phyloP scores from a whole-genome alignment of 2,113 vertebrate species.

The Colossoma macropomum region DNA sequence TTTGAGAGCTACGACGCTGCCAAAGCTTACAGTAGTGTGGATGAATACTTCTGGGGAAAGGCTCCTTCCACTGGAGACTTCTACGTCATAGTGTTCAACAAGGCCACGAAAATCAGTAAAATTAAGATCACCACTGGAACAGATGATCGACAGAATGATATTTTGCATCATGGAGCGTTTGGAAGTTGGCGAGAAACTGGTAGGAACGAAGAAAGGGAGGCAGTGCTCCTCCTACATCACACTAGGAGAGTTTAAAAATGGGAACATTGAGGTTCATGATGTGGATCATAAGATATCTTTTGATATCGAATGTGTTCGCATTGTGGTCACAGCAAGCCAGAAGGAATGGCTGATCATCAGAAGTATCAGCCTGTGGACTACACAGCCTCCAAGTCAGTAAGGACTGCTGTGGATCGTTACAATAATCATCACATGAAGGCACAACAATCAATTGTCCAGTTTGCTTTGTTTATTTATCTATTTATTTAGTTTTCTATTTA shows the following conservation, averaged over 20 bases:
- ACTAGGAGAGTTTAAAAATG: slow-evolving; percentile 93
- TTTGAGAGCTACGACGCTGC: slow-evolving; percentile 95
- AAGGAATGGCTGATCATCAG: slow-evolving; percentile 97
- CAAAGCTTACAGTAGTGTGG: slow-evolving; percentile 93
- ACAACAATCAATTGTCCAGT: slow-evolving; percentile 60
- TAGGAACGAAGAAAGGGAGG: slow-evolving; percentile 84
- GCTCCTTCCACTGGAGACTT: slow-evolving; percentile 90
- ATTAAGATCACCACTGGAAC: slow-evolving; percentile 94
- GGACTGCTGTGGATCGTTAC: slow-evolving; percentile 57
- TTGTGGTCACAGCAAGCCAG: slow-evolving; percentile 92
- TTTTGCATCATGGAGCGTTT: slow-evolving; percentile 92
- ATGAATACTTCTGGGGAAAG: slow-evolving; percentile 98
- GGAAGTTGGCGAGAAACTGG: slow-evolving; percentile 89
- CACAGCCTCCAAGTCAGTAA: slow-evolving; percentile 79
- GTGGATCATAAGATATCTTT: slow-evolving; percentile 94
- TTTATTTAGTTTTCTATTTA: slow-evolving; percentile 54
- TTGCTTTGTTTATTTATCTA: slow-evolving; percentile 56
- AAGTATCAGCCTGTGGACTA: slow-evolving; percentile 96
- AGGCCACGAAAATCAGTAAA: slow-evolving; percentile 88
- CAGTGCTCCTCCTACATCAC: slow-evolving; percentile 90
- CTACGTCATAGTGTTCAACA: slow-evolving; percentile 91
- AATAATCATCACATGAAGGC: slow-evolving; percentile 40
- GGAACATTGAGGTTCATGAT: slow-evolving; percentile 90
- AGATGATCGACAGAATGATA: slow-evolving; percentile 93
- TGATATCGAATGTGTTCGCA: slow-evolving; percentile 92